These are phyloP conservation scores for Austrolebias charrua DNA, from an alignment of 2,797 vertebrate species.

Conservation along the genomic window DNA sequence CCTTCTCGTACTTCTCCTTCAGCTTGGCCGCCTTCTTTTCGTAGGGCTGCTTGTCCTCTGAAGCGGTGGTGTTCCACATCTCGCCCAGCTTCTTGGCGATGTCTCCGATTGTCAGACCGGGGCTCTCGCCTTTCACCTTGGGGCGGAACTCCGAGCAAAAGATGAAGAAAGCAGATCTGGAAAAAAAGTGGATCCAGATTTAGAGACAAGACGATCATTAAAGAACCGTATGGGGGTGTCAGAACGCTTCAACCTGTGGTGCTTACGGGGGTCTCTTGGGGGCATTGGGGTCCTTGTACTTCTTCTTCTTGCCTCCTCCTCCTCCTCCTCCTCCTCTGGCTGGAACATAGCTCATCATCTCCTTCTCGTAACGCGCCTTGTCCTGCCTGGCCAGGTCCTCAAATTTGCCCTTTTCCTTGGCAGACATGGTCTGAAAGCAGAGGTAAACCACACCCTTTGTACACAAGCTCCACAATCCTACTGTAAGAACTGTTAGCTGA, in stretches of 20 bases:
- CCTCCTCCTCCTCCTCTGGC: slow-evolving; percentile 89
- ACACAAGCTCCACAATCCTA: too few species aligned
- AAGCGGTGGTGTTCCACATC: slow-evolving; percentile 93
- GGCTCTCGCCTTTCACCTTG: slow-evolving; percentile 93
- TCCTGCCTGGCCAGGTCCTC: slow-evolving; percentile 95
- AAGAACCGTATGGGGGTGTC: too few species aligned
- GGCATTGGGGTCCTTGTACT: slow-evolving; percentile 97
- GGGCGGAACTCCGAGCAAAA: slow-evolving; percentile 96
- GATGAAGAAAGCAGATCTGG: slow-evolving; percentile 97
- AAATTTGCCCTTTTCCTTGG: slow-evolving; percentile 97
- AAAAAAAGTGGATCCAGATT: neutral
- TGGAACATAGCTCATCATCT: slow-evolving; percentile 96
- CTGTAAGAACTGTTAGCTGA: too few species aligned
- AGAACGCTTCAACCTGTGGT: slow-evolving; percentile 8
- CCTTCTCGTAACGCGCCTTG: slow-evolving; percentile 95
- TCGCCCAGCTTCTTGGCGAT: slow-evolving; percentile 95
- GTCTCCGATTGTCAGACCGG: slow-evolving; percentile 92
- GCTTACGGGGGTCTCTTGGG: slow-evolving; percentile 99
- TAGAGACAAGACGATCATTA: too few species aligned
- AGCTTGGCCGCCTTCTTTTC: slow-evolving; percentile 96
- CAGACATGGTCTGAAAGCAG: slow-evolving; percentile 88
- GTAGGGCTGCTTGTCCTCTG: slow-evolving; percentile 93
- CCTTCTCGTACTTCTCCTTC: slow-evolving; percentile 99
- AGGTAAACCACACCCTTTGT: neutral
- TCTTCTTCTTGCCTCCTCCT: slow-evolving; percentile 97